phyloP scores from a whole-genome alignment of 1,140 invertebrate species.

The Polypedilum pembai region DNA sequence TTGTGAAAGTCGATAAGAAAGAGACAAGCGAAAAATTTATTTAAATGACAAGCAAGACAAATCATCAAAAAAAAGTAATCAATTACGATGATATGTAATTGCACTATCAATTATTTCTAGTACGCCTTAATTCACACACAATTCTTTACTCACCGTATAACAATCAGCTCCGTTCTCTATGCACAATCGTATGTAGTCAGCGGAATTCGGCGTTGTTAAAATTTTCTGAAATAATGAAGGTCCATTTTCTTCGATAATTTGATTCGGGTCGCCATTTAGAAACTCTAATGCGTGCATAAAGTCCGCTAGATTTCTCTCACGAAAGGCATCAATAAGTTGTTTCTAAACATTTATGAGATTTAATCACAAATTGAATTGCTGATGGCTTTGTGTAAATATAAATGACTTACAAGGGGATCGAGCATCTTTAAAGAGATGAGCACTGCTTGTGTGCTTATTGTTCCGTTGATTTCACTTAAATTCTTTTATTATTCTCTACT shows the following conservation, averaged over 20 bases:
- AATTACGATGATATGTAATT: constrained; percentile 31
- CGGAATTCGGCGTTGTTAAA: constrained; percentile 41
- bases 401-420: constrained; percentile 2
- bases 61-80: too few relatives aligned
- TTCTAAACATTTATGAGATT: constrained; percentile 16
- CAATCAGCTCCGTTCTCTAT: constrained; percentile 57
- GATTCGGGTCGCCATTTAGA: constrained; percentile 36
- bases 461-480: constrained; percentile 25
- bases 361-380: too few relatives aligned
- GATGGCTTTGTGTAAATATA: background rate
- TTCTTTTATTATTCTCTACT: constrained; percentile 5
- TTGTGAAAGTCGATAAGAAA: too few relatives aligned
- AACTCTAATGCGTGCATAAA: constrained; percentile 36
- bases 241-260: constrained; percentile 34
- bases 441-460: background rate
- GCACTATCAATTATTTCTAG: too few relatives aligned
- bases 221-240: constrained; percentile 38
- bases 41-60: too few relatives aligned
- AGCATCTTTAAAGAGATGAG: background rate
- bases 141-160: constrained; percentile 53
- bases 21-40: too few relatives aligned
- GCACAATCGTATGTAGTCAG: constrained; percentile 53
- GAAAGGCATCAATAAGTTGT: constrained; percentile 35
- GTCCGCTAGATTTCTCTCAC: constrained; percentile 34
- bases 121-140: too few relatives aligned